Conservation (phyloP, 2,888 invertebrate genomes). For the Drosophila cognata region DNA sequence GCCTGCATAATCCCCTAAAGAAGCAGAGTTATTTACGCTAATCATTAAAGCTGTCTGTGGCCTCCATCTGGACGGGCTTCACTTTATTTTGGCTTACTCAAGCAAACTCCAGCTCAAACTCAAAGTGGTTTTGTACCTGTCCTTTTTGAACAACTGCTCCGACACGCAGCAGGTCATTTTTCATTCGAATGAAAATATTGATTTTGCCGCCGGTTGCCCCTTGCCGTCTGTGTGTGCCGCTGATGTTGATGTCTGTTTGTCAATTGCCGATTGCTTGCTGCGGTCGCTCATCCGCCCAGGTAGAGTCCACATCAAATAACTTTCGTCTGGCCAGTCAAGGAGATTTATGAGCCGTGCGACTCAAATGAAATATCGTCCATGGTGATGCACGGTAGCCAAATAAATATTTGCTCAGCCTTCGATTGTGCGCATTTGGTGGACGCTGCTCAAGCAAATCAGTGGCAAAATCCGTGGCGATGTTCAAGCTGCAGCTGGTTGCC, state of each 20-base stretch:
- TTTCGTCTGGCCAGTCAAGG: constrained; percentile 36
- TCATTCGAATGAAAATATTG: constrained; percentile 82
- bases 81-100: constrained; percentile 36
- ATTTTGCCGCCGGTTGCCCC: constrained; percentile 56
- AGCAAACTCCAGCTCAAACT: constrained; percentile 1
- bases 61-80: constrained; percentile 23
- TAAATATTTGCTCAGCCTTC: constrained; percentile 72
- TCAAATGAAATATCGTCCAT: constrained; percentile 75
- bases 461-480: constrained; percentile 35
- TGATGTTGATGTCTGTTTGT: constrained; percentile 81
- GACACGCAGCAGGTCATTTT: constrained; percentile 70
- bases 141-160: constrained; percentile 56
- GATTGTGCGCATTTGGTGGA: constrained; percentile 6
- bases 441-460: constrained; percentile 55
- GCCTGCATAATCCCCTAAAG: neutral
- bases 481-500: constrained; percentile 32
- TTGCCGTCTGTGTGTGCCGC: constrained; percentile 19
- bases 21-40: constrained; percentile 49
- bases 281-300: constrained; percentile 47
- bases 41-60: constrained; percentile 45
- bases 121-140: constrained; percentile 48
- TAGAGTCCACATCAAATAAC: constrained; percentile 33
- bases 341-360: constrained; percentile 78
- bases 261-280: constrained; percentile 76
- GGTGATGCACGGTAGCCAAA: constrained; percentile 24